Evolutionary conservation across 2,888 invertebrate genomes (phyloP).

Genomic region (Siphlonurus alternatus): DNA sequence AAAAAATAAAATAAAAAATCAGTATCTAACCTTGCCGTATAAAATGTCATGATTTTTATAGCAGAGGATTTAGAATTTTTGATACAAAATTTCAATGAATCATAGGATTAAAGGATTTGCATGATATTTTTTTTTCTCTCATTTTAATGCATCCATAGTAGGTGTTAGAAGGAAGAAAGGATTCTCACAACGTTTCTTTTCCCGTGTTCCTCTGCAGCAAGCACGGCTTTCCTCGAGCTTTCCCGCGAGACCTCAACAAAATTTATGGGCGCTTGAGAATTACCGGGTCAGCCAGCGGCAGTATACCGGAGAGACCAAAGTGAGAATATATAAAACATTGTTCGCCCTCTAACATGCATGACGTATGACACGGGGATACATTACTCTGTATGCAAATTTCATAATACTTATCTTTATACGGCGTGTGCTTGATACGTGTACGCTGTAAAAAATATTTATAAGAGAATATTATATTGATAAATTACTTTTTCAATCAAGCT

Average conservation of each 20-base stretch:
- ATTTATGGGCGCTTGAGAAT: neutral
- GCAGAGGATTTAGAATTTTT: neutral
- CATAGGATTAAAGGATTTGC: constrained; percentile 4
- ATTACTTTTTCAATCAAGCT: no score
- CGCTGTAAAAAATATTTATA: no score
- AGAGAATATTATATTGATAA: no score
- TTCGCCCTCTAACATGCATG: neutral
- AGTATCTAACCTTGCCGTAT: neutral
- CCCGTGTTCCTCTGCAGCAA: no score
- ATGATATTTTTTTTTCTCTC: neutral
- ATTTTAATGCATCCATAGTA: neutral
- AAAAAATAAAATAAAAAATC: neutral
- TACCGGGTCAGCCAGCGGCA: neutral
- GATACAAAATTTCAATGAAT: constrained; percentile 2
- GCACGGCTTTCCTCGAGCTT: neutral
- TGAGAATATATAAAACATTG: neutral
- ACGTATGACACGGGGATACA: no score
- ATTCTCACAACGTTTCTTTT: no score
- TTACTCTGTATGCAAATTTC: no score
- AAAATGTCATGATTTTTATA: neutral
- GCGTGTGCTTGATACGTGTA: no score
- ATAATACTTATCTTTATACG: no score
- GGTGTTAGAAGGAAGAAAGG: no score
- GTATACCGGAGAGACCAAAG: neutral
- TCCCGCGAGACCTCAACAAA: neutral